These are phyloP conservation scores for Balanococcus diminutus DNA, from an alignment of 2,888 invertebrate genomes.

Conservation along the genomic window DNA sequence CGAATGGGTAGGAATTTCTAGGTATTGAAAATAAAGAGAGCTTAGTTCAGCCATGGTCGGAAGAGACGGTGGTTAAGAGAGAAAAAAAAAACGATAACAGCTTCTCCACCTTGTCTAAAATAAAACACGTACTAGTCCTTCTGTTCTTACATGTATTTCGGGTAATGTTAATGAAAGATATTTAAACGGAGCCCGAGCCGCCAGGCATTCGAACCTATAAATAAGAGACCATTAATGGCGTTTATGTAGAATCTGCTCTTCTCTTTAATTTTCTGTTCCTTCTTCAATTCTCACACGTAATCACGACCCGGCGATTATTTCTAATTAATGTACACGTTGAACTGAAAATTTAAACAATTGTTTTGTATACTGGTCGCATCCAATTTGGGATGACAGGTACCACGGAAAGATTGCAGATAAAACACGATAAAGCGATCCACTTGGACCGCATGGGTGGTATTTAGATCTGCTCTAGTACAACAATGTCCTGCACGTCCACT, in stretches of 20 bases:
- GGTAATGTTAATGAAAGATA: conserved; percentile 38
- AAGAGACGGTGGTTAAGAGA: neutral
- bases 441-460: conserved; percentile 22
- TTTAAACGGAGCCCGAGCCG: conserved; percentile 3
- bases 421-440: neutral
- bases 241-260: neutral
- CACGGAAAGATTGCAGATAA: neutral
- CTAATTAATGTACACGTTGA: conserved; percentile 35
- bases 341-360: conserved; percentile 12
- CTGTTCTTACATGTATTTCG: conserved; percentile 20
- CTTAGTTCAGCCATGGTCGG: neutral
- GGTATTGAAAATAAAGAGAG: neutral
- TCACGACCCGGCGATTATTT: conserved; percentile 32
- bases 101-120: neutral
- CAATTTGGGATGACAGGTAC: conserved; percentile 35
- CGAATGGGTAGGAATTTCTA: neutral
- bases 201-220: conserved; percentile 30
- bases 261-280: neutral
- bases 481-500: conserved; percentile 26
- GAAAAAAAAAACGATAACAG: neutral
- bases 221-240: conserved; percentile 35
- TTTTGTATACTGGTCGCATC: neutral
- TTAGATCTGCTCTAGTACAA: neutral
- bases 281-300: conserved; percentile 9
- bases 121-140: conserved; percentile 26